A percentile compares a stretch with the other conserved stretches of the same genome.
Conservation (phyloP, 2,113 vertebrate genomes). For the Lethenteron camtschaticum region DNA sequence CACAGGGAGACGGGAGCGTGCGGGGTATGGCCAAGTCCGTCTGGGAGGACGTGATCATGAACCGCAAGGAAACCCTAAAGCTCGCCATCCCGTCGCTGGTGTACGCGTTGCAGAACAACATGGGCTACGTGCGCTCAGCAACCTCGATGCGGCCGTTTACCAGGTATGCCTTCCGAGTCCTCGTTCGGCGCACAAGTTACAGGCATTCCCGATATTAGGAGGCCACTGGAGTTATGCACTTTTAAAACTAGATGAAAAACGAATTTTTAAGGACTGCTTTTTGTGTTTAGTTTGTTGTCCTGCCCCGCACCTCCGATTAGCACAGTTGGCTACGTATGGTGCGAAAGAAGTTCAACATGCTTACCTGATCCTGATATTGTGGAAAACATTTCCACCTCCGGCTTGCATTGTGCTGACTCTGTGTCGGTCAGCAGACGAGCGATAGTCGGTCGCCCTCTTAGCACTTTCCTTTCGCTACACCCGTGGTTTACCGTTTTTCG, state of each 20-base stretch:
- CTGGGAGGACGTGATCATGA: constrained; percentile 43
- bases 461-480: too few species aligned
- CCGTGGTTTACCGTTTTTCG: too few species aligned
- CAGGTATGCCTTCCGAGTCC: constrained; percentile 30
- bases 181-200: not conserved
- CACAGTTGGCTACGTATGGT: too few species aligned
- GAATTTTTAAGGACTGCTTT: not conserved
- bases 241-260: not conserved
- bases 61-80: constrained; percentile 57
- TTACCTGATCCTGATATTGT: too few species aligned
- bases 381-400: too few species aligned
- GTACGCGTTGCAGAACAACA: constrained; percentile 87
- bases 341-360: too few species aligned
- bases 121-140: constrained; percentile 89
- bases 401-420: too few species aligned
- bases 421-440: too few species aligned
- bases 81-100: constrained; percentile 72
- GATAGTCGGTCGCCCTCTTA: too few species aligned
- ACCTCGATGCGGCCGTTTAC: constrained; percentile 84
- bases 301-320: too few species aligned
- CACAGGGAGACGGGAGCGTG: constrained; percentile 49
- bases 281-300: not conserved
- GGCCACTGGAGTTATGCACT: not conserved
- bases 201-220: too few species aligned
- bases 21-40: constrained; percentile 30